phyloP scores from a whole-genome alignment of 2,113 vertebrate species.

The Paratilapia polleni region DNA sequence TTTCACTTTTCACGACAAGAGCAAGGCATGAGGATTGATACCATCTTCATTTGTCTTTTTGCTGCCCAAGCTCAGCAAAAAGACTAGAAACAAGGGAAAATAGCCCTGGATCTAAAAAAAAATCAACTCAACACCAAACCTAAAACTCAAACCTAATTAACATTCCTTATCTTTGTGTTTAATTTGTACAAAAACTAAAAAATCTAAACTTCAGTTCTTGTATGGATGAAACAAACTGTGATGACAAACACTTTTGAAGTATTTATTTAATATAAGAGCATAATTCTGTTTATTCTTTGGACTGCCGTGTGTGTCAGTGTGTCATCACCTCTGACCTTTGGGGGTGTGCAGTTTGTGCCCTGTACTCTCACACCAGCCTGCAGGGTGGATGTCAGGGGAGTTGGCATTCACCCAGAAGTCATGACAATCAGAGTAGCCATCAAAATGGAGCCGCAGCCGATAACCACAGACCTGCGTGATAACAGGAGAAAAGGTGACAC shows the following conservation, averaged over 20 bases:
- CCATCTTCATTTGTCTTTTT: too few species aligned
- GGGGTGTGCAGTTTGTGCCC: conserved; percentile 95
- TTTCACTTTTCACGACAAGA: background rate
- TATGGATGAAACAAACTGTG: background rate
- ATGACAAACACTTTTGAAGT: background rate
- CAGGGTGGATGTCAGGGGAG: conserved; percentile 91
- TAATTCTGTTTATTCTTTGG: background rate
- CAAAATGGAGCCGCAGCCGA: conserved; percentile 94
- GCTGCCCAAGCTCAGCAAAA: background rate
- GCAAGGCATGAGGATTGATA: background rate
- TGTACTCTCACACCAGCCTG: conserved; percentile 95
- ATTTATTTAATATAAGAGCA: background rate
- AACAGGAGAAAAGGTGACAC: background rate
- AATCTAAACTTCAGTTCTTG: background rate
- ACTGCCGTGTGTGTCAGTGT: background rate
- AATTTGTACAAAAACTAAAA: background rate
- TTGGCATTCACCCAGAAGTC: conserved; percentile 99
- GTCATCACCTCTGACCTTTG: conserved; percentile 86
- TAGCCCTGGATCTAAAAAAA: background rate
- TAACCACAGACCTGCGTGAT: conserved; percentile 90
- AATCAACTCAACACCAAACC: background rate
- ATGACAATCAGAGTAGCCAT: conserved; percentile 96
- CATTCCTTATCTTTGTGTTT: background rate
- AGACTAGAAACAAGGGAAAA: background rate
- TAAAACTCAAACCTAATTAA: background rate